phyloP scores from a whole-genome alignment of 2,888 invertebrate species.

The Calameuta idolon region DNA sequence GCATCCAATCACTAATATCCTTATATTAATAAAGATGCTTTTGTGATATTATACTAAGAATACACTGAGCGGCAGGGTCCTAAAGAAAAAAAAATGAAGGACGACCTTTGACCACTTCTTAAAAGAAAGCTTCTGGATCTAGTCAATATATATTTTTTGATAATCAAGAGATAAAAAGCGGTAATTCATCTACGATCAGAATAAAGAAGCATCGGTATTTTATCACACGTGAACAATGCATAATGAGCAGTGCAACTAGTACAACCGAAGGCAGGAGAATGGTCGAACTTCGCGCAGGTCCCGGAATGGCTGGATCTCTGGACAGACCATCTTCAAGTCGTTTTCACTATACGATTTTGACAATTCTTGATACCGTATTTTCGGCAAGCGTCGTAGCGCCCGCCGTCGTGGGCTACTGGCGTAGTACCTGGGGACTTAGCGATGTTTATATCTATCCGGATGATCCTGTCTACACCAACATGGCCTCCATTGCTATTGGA shows the following conservation, averaged over 20 bases:
- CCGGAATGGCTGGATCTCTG: conserved; percentile 75
- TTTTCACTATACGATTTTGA: conserved; percentile 71
- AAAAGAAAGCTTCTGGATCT: neutral
- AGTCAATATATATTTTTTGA: neutral
- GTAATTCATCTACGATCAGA: neutral
- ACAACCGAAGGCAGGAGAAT: conserved; percentile 53
- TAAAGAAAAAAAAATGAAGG: neutral
- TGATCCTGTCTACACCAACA: conserved; percentile 73
- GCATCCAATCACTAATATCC: too few species aligned
- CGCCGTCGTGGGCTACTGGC: conserved; percentile 87
- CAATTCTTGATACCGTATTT: conserved; percentile 78
- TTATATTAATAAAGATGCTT: neutral
- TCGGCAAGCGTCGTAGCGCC: conserved; percentile 82
- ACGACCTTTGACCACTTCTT: neutral
- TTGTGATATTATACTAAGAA: neutral
- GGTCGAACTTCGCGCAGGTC: conserved; percentile 75
- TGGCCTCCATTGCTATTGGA: conserved; percentile 78
- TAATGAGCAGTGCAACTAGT: conserved; percentile 44
- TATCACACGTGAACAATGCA: conserved; percentile 32
- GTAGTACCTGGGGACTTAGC: conserved; percentile 86
- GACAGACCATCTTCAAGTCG: conserved; percentile 66
- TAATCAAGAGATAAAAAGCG: conserved; percentile 1
- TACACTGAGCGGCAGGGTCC: neutral
- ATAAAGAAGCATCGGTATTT: neutral
- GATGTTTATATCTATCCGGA: conserved; percentile 78